Conservation (phyloP, 2,888 invertebrate species). For the Ophion slaviceki region DNA sequence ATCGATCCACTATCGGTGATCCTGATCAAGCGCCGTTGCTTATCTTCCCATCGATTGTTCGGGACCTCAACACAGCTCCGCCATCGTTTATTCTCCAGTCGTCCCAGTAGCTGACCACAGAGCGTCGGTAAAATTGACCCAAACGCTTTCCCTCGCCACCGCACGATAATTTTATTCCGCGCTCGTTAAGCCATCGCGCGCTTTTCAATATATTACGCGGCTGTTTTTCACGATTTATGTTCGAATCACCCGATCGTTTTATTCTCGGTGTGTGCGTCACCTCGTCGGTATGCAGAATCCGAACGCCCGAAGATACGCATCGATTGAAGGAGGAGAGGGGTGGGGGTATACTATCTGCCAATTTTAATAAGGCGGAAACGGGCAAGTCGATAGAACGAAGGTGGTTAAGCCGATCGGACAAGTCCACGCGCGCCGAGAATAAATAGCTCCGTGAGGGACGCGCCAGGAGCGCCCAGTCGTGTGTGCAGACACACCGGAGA, state of each 20-base stretch:
- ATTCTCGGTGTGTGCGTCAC: conserved; percentile 19
- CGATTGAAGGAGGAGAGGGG: not conserved
- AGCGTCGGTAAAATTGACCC: not conserved
- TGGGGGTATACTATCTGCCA: conserved; percentile 62
- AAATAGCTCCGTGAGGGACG: conserved; percentile 63
- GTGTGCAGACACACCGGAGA: conserved; percentile 26
- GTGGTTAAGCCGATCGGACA: conserved; percentile 63
- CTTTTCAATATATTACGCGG: conserved; percentile 19
- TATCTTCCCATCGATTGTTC: too few relatives aligned
- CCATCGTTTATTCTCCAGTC: too few relatives aligned
- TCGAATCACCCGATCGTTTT: conserved; percentile 20
- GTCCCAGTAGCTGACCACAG: not conserved
- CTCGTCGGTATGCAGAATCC: conserved; percentile 31
- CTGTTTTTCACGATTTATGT: conserved; percentile 13
- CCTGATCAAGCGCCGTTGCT: too few relatives aligned
- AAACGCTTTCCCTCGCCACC: not conserved
- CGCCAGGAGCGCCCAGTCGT: conserved; percentile 51
- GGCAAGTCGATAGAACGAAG: conserved; percentile 66
- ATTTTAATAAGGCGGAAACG: conserved; percentile 71
- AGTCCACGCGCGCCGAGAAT: conserved; percentile 58
- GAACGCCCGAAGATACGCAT: conserved; percentile 59
- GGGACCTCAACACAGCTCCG: too few relatives aligned
- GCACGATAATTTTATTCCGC: not conserved
- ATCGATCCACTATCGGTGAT: too few relatives aligned
- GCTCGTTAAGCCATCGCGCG: not conserved